Conservation (phyloP, 2,113 vertebrate species). For the Procavia capensis region DNA sequence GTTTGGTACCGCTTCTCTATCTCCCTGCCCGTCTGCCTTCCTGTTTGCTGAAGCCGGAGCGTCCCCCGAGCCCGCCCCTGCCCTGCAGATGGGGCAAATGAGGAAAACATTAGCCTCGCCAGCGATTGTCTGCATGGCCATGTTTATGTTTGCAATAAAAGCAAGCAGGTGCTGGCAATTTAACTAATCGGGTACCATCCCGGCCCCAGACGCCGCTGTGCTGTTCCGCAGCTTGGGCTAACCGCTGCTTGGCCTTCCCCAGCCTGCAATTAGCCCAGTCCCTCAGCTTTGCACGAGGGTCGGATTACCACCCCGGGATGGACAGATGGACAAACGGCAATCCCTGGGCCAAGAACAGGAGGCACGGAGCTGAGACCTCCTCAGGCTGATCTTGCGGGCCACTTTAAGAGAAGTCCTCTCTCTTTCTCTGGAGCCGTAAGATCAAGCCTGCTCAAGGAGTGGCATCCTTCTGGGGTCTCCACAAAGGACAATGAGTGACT, state of each 20-base stretch:
- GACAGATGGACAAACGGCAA: not conserved
- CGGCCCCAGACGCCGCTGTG: not conserved
- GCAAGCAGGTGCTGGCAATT: slow-evolving; percentile 81
- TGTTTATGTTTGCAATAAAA: slow-evolving; percentile 80
- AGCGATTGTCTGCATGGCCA: not conserved
- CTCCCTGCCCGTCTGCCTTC: not conserved
- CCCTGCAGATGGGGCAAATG: not conserved
- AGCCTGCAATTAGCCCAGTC: slow-evolving; percentile 65
- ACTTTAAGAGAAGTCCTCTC: not conserved
- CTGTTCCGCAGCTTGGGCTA: not conserved
- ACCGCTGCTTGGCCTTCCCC: slow-evolving; percentile 35
- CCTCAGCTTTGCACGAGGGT: slow-evolving; percentile 52
- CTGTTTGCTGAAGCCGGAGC: not conserved
- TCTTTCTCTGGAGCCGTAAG: not conserved
- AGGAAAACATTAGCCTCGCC: not conserved
- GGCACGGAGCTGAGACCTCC: accelerated
- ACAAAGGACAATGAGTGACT: not conserved
- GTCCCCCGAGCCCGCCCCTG: not conserved
- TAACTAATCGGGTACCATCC: slow-evolving; percentile 72
- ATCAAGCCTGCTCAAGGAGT: not conserved
- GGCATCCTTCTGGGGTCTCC: not conserved
- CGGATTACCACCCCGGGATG: slow-evolving; percentile 50
- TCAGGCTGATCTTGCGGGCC: accelerated
- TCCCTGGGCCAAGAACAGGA: not conserved
- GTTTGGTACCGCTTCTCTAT: not conserved